Base-by-base conservation (phyloP, 1,140 invertebrate species). In the Aphaenogaster floridana region DNA sequence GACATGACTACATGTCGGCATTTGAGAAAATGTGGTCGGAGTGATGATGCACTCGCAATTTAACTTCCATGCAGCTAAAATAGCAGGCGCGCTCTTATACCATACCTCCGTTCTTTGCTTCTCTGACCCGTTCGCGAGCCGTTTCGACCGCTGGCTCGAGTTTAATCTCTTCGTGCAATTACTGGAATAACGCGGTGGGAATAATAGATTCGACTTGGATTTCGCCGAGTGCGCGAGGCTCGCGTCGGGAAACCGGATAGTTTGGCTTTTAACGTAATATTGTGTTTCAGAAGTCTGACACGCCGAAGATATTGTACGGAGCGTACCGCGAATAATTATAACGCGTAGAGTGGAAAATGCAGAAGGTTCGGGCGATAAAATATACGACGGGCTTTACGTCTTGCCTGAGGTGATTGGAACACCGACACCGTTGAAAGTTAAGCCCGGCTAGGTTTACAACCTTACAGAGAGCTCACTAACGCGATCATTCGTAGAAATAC, bases 191-290 rank as follows among this genome's bases (percentile, higher is more conserved):
- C 80, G 80, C 80, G 80, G 80, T 74, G 80, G 69, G 80, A 84
- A 84, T 84, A 84, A 84, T 84, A 84, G 80, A 84, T 84, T 84
- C 80, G 69, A 74, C 80, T 84, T 84, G 80, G 80, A 84, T 84
- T 84, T 84, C 80, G 80, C 66, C 64, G 63, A 54, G 78, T 69
- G 78, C 64, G 78, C 80, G 42, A 59, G 80, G n/a, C 42, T 76
- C 42, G 80, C 54, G 57, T 21, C 69, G 54, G 57, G 80, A 84
- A 84, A 84, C 69, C 54, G 54, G 69, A 84, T 84, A 84, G 80
- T 72, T 84, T 17, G 80, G 80, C 80, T 84, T 84, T 84, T 84
- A 74, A 84, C 80, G 80, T 84, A 76, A 84, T 84, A 84, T 84
- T 84, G 69, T 84, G 69, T 84, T 84, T 84, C 80, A 84, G 80